Evolutionary conservation across 2,113 vertebrate genomes (phyloP), one percentile per base, ranked within the genome.

Genomic region (Falco punctatus): DNA sequence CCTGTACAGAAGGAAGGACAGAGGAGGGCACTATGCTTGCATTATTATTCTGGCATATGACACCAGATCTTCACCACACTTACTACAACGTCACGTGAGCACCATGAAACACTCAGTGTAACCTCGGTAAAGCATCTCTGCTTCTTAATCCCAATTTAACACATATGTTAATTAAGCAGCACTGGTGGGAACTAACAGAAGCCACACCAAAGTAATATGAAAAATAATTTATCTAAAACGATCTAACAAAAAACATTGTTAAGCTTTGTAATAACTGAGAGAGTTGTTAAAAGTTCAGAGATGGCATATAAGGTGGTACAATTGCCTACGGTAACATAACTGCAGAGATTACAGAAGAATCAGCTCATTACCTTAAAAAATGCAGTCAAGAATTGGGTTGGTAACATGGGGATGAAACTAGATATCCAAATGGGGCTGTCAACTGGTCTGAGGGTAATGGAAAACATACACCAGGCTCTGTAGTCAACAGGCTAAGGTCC

Each of bases 1-100:
- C 3, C 35, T 38, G 13, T 11, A 42, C n/a, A 74, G 51, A 66
- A 80, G 20, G 16, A 4, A 15, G 10, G 5, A 49, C 33, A 73
- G 22, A 55, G 17, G 19, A 69, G 4, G 28, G 48, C 0, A 0
- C 0, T 1, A 40, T 62, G 19, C 8, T 46, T 65, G 21, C 24
- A 38, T 20, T 30, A 23, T 28, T 42, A 54, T 22, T 44, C 27
- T 23, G 33, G 44, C 23, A 28, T 51, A 24, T 35, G 21, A 49
- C 24, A 57, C 5, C 9, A 80, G 22, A 54, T 77, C 55, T 80
- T 92, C 4, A 59, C 71, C 23, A 73, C 4, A 4, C 12, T 38
- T 52, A 44, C 9, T 55, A 51, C 23, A 48, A 2, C 1, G 8
- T 32, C n/a, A 48, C 0, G 6, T 20, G 6, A 38, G 23, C 46